phyloP scores from a whole-genome alignment of 1,140 invertebrate species.

The Cherax destructor region DNA sequence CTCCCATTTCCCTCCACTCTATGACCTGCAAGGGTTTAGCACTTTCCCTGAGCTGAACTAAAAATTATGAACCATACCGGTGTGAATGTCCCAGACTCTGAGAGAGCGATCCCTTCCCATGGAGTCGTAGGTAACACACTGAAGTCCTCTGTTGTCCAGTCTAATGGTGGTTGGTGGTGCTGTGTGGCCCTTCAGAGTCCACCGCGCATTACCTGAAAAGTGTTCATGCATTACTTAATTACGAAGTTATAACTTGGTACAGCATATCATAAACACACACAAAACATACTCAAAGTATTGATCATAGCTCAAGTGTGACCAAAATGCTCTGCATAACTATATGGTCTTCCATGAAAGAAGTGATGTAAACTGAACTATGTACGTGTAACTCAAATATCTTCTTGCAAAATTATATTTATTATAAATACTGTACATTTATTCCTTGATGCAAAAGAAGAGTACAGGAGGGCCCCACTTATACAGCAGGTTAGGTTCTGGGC shows the following conservation, averaged over 20 bases:
- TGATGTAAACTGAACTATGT: too few species aligned
- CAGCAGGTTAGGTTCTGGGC: too few species aligned
- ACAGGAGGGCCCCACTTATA: too few species aligned
- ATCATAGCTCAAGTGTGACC: too few species aligned
- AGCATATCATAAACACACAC: too few species aligned
- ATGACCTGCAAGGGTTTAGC: not conserved
- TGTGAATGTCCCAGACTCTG: slow-evolving; percentile 85
- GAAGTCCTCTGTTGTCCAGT: slow-evolving; percentile 82
- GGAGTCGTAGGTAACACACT: slow-evolving; percentile 84
- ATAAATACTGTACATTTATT: too few species aligned
- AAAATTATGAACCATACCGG: slow-evolving; percentile 78
- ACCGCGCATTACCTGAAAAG: slow-evolving; percentile 81
- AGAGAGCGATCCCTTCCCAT: slow-evolving; percentile 83
- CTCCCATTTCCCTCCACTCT: not conserved
- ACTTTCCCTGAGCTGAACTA: not conserved
- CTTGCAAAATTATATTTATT: too few species aligned
- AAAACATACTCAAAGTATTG: too few species aligned
- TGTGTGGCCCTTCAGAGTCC: slow-evolving; percentile 84
- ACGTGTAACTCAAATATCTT: too few species aligned
- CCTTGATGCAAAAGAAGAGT: too few species aligned
- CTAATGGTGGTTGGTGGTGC: slow-evolving; percentile 84
- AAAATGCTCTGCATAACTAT: too few species aligned
- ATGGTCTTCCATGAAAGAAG: too few species aligned
- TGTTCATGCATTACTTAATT: not conserved
- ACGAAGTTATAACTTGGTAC: not conserved